Evolutionary conservation across 2,888 invertebrate genomes (phyloP), one percentile per base, ranked within the genome.

Genomic region (Yponomeuta plumbellus): DNA sequence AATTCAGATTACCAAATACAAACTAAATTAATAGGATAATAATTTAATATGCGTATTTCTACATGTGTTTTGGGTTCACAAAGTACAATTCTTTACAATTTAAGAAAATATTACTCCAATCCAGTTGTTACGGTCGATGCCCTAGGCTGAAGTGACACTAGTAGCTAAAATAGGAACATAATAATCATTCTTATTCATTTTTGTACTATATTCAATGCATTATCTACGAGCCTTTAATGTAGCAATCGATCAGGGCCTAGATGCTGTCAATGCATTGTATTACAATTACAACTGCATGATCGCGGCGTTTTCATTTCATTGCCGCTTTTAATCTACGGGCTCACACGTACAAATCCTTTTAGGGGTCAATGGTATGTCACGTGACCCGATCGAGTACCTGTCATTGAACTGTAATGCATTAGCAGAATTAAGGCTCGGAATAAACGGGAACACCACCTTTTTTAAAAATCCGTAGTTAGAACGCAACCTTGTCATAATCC

Each of bases 51-150:
- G 74, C 71, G 73, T 72, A 70, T 72, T 71, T 72, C 73, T 69
- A 72, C 69, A 71, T 71, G 68, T 59, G 56, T 68, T 74, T 74
- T 72, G 73, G 74, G 76, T 76, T 76, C 71, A 66, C 74, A 73
- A 72, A 77, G 77, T 78, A 71, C 71, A 71, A 71, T 73, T 70
- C 69, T 71, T 74, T 70, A 79, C 76, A 77, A 75, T 76, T 76
- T 72, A 68, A 70, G 67, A 69, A 67, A 70, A 70, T 69, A 70
- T 67, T 68, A 67, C 69, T 69, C 67, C 67, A 63, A 63, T 61
- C 23, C 61, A 63, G 59, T 20, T 59, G 1, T 59, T 11, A 59
- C 10, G 59, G 59, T 22, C 23, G 22, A 59, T 21, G 59, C 34
- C 34, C 34, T 34, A 34, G 34, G 34, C 34, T 34, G 6, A 34